Percentiles rank a stretch among this genome's conserved stretches.
Conservation (phyloP, 2,113 vertebrate species). For the Myodes glareolus region DNA sequence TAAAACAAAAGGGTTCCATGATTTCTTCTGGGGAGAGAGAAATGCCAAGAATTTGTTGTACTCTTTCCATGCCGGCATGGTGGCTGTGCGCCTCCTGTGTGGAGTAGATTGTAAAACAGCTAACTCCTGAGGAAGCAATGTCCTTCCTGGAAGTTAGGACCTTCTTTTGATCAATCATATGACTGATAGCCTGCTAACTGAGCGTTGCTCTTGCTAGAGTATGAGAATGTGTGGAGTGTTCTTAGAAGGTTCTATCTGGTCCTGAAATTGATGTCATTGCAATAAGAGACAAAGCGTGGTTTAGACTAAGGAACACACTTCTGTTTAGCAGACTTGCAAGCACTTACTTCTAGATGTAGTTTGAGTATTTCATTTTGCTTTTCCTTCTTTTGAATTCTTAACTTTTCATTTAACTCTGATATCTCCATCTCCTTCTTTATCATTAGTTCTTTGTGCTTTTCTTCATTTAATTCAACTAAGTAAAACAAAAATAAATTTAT, state of each 20-base stretch:
- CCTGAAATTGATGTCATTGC: constrained; percentile 22
- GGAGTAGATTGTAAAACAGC: not conserved
- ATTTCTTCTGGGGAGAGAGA: constrained; percentile 2
- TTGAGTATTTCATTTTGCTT: constrained; percentile 93
- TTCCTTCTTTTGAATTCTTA: constrained; percentile 92
- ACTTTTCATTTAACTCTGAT: constrained; percentile 88
- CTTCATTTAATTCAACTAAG: constrained; percentile 90
- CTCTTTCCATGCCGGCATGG: not conserved
- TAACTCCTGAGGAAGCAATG: not conserved
- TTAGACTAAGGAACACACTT: not conserved
- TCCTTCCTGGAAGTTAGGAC: not conserved
- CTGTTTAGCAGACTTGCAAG: constrained; percentile 16
- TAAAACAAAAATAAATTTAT: constrained; percentile 66
- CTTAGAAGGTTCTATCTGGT: not conserved
- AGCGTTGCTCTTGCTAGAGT: not conserved
- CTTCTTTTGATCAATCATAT: not conserved
- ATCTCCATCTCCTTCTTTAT: constrained; percentile 89
- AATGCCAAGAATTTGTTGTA: not conserved
- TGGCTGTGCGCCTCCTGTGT: not conserved
- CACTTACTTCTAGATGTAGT: constrained; percentile 93
- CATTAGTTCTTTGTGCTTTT: constrained; percentile 85
- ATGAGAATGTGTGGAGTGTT: not conserved
- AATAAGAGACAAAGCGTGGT: not conserved
- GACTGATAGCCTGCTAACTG: not conserved
- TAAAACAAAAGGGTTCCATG: constrained; percentile 2